Base-by-base conservation (phyloP, 2,113 vertebrate species). In the Pyrgilauda ruficollis region DNA sequence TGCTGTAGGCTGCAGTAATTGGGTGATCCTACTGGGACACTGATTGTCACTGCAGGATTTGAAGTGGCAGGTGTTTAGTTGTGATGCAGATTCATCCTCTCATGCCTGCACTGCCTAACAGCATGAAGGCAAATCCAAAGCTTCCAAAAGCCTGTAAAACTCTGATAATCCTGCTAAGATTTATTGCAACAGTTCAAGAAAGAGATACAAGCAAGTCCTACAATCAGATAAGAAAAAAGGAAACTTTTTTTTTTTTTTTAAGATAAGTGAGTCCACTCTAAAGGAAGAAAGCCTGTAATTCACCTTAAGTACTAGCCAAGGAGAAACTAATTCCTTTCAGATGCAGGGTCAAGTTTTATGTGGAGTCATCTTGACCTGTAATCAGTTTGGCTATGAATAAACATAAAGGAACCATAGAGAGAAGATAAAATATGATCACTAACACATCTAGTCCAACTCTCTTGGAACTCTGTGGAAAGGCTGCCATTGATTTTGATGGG, bases 121-220 rank as follows among this genome's bases (percentile, higher is more conserved):
- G 89, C 72, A 74, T 49, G 85, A 93, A 93, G 59, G 87, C 52
- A 96, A 90, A 95, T 77, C 94, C 68, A 84, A 90, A 95, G 88
- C 85, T 96, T 93, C 83, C 52, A 75, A 92, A 94, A 75, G 61
- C 88, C 93, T 95, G 79, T 93, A 70, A 87, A 96, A 92, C 79
- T 88, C 93, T 78, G 93, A 95, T 96, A 97, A 97, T 96, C 85
- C 94, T 86, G 31, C 88, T 92, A 93, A 92, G 94, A 96, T 96
- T 92, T 96, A 89, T 85, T 95, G 88, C 79, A 92, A 20, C 47
- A 56, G 76, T 56, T 95, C 72, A 68, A 84, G 90, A 88, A 92
- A 86, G 56, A 95, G 92, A 94, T 92, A 93, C 1, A 15, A 89
- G 50, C 30, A 74, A 90, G 52, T 89, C 49, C 35, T 86, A 79